These are phyloP conservation scores for Sminthurinus aureus DNA, from an alignment of 2,888 invertebrate genomes.

Conservation along the genomic window DNA sequence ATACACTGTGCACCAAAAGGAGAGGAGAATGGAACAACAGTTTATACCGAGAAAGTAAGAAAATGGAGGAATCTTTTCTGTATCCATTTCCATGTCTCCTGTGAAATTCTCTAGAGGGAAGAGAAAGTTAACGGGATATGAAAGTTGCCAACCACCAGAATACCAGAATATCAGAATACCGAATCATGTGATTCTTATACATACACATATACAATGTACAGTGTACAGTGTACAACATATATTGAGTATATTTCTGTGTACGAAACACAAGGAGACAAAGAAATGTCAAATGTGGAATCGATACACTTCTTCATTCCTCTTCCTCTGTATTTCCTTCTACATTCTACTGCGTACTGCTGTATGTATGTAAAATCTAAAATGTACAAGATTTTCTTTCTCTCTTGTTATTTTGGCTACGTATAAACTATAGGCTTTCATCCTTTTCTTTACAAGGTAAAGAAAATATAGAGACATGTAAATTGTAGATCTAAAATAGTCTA, in stretches of 20 bases:
- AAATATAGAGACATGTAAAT: no score
- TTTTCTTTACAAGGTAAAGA: background rate
- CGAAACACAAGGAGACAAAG: constrained; percentile 16
- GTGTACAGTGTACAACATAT: background rate
- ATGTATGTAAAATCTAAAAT: background rate
- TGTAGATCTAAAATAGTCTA: no score
- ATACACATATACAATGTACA: background rate
- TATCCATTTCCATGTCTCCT: no score
- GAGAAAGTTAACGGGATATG: background rate
- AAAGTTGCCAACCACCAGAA: background rate
- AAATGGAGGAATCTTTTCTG: no score
- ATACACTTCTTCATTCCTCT: constrained; percentile 5
- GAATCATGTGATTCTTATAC: background rate
- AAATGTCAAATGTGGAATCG: constrained; percentile 32
- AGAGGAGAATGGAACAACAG: no score
- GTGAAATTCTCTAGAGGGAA: background rate
- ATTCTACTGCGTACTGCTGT: background rate
- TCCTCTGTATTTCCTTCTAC: background rate
- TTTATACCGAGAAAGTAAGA: no score
- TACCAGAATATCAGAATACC: background rate
- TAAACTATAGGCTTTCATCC: background rate
- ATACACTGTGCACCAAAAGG: no score
- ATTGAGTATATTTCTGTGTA: no score
- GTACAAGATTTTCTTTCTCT: background rate
- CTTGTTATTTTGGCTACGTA: background rate